Evolutionary conservation across 2,797 vertebrate species (phyloP), one percentile per base, ranked within the genome.

Genomic region (Bradypodion ventrale): DNA sequence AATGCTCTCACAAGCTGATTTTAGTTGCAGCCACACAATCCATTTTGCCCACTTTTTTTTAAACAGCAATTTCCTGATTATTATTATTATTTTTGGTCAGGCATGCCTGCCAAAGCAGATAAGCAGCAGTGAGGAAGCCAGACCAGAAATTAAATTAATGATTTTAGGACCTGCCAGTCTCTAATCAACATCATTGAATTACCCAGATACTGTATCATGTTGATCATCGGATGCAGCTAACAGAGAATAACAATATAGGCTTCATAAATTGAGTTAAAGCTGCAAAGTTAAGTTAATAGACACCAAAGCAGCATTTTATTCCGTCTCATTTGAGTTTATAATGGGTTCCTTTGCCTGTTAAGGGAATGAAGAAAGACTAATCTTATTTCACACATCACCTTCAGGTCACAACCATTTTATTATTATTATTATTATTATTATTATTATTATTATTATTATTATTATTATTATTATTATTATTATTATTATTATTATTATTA

Each of bases 221-320:
- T 77, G 78, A 80, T 84, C 16, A 37, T 76, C 78, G 77, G 29
- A 87, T 80, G 63, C 44, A 44, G 75, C 70, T 80, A 52, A 83
- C 72, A 83, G 72, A 65, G 70, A 80, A 84, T 84, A 80, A 65
- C 44, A 27, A 52, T 4, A 19, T 29, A 76, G 23, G 80, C 12
- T 63, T 72, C 35, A 15, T 42, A 84, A 87, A 80, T 66, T 63
- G 63, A 86, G 19, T 37, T 40, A 70, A 29, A 40, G 42, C 80
- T 85, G 83, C 70, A 86, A 59, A 88, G 83, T 25, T 66, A 90
- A 79, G 5, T 83, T 78, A 73, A 32, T 82, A 69, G 40, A 42
- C 80, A 82, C 87, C 84, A 88, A 78, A 80, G 74, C 9, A 70
- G 15, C 46, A 44, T 78, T 85, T 82, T 83, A 74, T 75, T 56